These are phyloP conservation scores for Polyodon spathula DNA, from an alignment of 2,113 vertebrate species.

Conservation along the genomic window DNA sequence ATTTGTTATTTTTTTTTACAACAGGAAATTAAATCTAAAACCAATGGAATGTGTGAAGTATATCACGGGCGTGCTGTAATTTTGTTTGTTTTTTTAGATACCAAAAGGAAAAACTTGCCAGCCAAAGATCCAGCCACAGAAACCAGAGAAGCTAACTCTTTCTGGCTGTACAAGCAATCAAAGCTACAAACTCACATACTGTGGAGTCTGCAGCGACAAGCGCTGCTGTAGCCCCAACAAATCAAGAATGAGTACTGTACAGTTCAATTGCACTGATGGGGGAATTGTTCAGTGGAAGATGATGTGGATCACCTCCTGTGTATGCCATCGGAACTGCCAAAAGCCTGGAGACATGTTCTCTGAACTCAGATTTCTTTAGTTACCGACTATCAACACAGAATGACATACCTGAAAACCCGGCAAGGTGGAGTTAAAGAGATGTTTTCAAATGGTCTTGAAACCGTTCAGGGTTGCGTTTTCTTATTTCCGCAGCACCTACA, in stretches of 20 bases:
- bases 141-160: constrained; percentile 70
- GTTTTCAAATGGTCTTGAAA: too few relatives aligned
- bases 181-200: constrained; percentile 76
- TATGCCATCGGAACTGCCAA: constrained; percentile 77
- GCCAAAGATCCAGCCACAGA: constrained; percentile 71
- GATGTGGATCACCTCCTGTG: constrained; percentile 89
- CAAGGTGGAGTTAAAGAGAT: too few relatives aligned
- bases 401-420: too few relatives aligned
- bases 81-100: constrained; percentile 51
- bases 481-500: too few relatives aligned
- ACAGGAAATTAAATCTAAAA: too few relatives aligned
- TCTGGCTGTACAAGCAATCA: constrained; percentile 77
- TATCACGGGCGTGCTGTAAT: too few relatives aligned
- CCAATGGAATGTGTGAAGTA: too few relatives aligned
- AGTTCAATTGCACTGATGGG: constrained; percentile 74
- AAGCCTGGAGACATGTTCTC: constrained; percentile 77
- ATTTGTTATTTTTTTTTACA: too few relatives aligned
- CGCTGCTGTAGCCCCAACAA: constrained; percentile 83
- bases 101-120: constrained; percentile 77
- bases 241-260: constrained; percentile 70
- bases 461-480: too few relatives aligned
- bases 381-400: background rate
- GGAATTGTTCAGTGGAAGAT: constrained; percentile 79
- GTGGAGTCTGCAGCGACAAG: constrained; percentile 74
- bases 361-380: constrained; percentile 70